Evolutionary conservation across 2,888 invertebrate genomes (phyloP), one percentile per base, ranked within the genome.

Genomic region (Nemotelus pantherinus): DNA sequence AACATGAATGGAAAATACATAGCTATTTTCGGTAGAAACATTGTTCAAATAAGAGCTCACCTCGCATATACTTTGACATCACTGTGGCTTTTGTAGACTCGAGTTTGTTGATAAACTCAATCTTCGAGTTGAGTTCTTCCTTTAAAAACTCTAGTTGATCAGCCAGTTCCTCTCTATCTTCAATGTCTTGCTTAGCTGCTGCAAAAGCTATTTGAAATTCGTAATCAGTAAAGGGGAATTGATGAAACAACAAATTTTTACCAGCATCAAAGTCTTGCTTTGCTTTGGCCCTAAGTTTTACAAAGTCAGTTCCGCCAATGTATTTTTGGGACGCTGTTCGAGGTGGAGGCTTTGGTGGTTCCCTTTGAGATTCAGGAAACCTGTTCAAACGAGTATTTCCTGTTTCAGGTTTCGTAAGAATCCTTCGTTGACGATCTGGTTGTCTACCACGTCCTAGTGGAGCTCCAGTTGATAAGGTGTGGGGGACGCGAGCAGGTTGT

Each of bases 261-360:
- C 68, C 50, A 50, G 5, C 43, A 2, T 50, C 39, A 41, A 50
- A 68, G 2, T 68, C 68, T 44, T 68, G 48, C 41, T 68, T 68
- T 5, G 68, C 68, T 68, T 53, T 48, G 9, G 68, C 6, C 39
- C 41, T 48, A 5, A 68, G 68, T 39, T 41, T 25, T 3, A 39
- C 4, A 5, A 44, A n/a, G 41, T 68, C 39, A 39, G 48, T 68
- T 5, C 39, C 68, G 2, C 25, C n/a, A 39, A 68, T 9, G 41
- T 50, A 68, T 68, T 48, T 50, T 53, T 50, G 25, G 9, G 63
- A 63, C 2, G 63, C 63, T 6, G 63, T 63, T 41, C 63, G 50
- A 50, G 9, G 50, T 9, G 50, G 50, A 50, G 50, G 6, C 9
- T 5, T 9, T 7, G 50, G 6, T 7, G 50, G 6, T 50, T 5